Percentiles rank a stretch among this genome's conserved stretches.
Evolutionary conservation across 2,888 invertebrate genomes (phyloP).

Genomic region (Tortrix viridana): DNA sequence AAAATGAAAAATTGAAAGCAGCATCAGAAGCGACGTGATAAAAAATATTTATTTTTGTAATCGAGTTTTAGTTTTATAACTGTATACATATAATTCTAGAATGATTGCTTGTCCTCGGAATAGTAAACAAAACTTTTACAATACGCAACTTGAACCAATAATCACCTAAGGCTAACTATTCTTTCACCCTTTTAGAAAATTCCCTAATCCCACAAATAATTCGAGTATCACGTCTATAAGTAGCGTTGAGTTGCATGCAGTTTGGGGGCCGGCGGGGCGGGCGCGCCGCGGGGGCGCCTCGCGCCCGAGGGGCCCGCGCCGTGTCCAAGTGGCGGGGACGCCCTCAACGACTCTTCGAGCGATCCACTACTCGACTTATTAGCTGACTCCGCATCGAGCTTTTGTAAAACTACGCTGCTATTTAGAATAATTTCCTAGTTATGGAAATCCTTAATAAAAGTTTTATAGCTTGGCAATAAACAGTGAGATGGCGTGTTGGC

Average conservation of each 20-base stretch:
- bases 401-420: constrained; percentile 40
- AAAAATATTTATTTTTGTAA: too few species aligned
- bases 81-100: too few species aligned
- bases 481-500: too few species aligned
- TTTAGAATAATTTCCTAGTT: neutral
- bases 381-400: constrained; percentile 45
- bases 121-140: too few species aligned
- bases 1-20: too few species aligned
- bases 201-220: constrained; percentile 8
- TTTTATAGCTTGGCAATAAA: too few species aligned
- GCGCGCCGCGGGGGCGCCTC: constrained; percentile 21
- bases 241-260: constrained; percentile 4
- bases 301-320: constrained; percentile 59
- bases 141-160: neutral
- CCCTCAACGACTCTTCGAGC: constrained; percentile 62
- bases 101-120: too few species aligned
- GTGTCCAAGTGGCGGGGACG: constrained; percentile 72
- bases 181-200: constrained; percentile 8
- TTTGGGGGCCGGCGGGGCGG: neutral
- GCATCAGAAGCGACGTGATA: too few species aligned
- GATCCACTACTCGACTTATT: constrained; percentile 46
- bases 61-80: too few species aligned
- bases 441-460: too few species aligned
- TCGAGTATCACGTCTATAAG: constrained; percentile 25
- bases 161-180: neutral